A percentile compares a stretch with the other conserved stretches of the same genome.
Evolutionary conservation across 2,797 vertebrate genomes (phyloP).

Genomic region (Oryzias sinensis): DNA sequence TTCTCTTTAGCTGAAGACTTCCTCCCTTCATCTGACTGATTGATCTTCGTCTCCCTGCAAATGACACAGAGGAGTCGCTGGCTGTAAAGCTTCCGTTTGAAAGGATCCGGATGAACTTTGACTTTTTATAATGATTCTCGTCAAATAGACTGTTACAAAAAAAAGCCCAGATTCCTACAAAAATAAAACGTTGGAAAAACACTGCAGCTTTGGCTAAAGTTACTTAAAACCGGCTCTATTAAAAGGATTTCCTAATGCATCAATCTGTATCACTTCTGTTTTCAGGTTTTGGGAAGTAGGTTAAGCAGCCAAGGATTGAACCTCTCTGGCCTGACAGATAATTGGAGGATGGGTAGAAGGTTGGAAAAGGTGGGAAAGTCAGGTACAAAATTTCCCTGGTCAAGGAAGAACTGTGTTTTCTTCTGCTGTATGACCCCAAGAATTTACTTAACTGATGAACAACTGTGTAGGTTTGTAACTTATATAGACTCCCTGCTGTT

Average conservation of each 20-base stretch:
- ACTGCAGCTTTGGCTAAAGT: too few species aligned
- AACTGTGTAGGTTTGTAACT: slow-evolving; percentile 50
- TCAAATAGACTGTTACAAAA: too few species aligned
- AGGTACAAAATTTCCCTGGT: slow-evolving; percentile 72
- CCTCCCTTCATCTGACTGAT: slow-evolving; percentile 69
- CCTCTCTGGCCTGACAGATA: slow-evolving; percentile 52
- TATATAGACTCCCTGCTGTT: too few species aligned
- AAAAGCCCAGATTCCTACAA: too few species aligned
- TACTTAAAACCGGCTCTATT: neutral
- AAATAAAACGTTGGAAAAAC: too few species aligned
- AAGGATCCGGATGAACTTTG: slow-evolving; percentile 1
- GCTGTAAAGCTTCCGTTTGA: slow-evolving; percentile 33
- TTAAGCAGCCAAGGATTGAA: slow-evolving; percentile 68
- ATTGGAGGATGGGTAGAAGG: slow-evolving; percentile 42
- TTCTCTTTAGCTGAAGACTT: slow-evolving; percentile 68
- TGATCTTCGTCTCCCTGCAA: slow-evolving; percentile 62
- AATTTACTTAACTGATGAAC: slow-evolving; percentile 73
- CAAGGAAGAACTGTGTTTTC: slow-evolving; percentile 69
- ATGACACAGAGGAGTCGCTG: slow-evolving; percentile 51
- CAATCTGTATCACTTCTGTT: slow-evolving; percentile 27
- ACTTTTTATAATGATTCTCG: slow-evolving; percentile 1
- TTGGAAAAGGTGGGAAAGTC: slow-evolving; percentile 45
- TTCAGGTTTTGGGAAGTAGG: slow-evolving; percentile 72
- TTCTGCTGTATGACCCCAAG: slow-evolving; percentile 59
- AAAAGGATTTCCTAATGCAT: slow-evolving; percentile 29